Evolutionary conservation across 1,140 invertebrate species (phyloP).

Genomic region (Caenorhabditis briggsae): DNA sequence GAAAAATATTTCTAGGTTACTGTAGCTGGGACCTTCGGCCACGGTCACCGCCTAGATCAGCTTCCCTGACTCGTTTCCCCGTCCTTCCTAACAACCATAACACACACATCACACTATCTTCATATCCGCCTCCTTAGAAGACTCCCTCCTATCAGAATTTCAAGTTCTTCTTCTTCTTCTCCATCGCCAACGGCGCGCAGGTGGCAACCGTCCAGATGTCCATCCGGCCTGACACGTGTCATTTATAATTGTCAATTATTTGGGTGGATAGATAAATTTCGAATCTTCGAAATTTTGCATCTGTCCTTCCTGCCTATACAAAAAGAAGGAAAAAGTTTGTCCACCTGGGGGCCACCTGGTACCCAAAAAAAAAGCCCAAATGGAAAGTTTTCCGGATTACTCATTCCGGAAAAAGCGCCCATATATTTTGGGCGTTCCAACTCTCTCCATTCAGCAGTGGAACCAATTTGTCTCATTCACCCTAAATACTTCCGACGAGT

Average conservation of each 20-base stretch:
- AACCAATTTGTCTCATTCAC: constrained; percentile 56
- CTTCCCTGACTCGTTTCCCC: too few relatives aligned
- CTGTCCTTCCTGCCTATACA: not conserved
- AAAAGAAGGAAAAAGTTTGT: not conserved
- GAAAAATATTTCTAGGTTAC: too few relatives aligned
- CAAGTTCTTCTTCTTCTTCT: not conserved
- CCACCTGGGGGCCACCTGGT: not conserved
- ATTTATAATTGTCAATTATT: constrained; percentile 45
- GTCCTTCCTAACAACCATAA: too few relatives aligned
- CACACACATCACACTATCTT: too few relatives aligned
- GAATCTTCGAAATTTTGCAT: not conserved
- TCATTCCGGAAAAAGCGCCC: too few relatives aligned
- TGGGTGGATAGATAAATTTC: constrained; percentile 13
- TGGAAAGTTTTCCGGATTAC: too few relatives aligned
- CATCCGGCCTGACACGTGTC: constrained; percentile 27
- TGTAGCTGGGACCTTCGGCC: too few relatives aligned
- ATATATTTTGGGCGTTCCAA: too few relatives aligned
- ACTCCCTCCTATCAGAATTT: too few relatives aligned
- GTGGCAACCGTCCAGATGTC: constrained; percentile 28
- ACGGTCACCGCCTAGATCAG: too few relatives aligned
- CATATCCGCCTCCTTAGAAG: too few relatives aligned
- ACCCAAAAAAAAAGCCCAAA: too few relatives aligned
- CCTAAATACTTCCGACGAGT: constrained; percentile 47
- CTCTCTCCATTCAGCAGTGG: not conserved
- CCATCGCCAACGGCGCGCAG: not conserved